Conservation (phyloP, 2,797 vertebrate genomes). For the Micromesistius poutassou region DNA sequence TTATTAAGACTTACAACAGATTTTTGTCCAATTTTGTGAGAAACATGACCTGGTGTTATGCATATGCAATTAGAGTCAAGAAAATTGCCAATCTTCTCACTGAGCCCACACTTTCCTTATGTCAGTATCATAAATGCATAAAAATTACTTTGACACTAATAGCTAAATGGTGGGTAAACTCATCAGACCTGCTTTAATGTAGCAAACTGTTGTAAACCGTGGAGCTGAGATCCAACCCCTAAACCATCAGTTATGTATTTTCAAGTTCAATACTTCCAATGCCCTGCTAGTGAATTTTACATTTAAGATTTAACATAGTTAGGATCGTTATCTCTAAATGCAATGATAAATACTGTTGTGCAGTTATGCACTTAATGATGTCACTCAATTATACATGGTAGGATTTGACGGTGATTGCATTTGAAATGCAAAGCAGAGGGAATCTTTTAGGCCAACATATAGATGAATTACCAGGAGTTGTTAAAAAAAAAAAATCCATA, state of each 20-base stretch:
- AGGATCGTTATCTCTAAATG: constrained; percentile 18
- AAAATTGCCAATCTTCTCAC: neutral
- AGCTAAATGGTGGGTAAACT: constrained; percentile 3
- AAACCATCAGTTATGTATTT: neutral
- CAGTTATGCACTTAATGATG: constrained; percentile 53
- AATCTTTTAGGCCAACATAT: constrained; percentile 44
- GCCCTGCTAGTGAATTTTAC: neutral
- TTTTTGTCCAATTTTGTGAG: neutral
- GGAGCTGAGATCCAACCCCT: neutral
- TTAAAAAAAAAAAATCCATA: constrained; percentile 45
- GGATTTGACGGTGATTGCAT: constrained; percentile 74
- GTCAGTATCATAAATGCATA: neutral
- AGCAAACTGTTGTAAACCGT: neutral
- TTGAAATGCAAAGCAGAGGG: constrained; percentile 73
- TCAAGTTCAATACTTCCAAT: neutral
- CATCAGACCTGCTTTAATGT: constrained; percentile 2
- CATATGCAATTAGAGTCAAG: neutral
- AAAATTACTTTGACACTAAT: neutral
- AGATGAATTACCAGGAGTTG: constrained; percentile 39
- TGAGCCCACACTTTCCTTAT: neutral
- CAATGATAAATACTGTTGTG: constrained; percentile 40
- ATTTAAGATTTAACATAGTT: neutral
- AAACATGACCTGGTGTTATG: neutral
- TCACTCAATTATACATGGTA: constrained; percentile 66
- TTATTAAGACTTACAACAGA: neutral